Conservation (phyloP, 2,113 vertebrate genomes). For the Galbula dea region DNA sequence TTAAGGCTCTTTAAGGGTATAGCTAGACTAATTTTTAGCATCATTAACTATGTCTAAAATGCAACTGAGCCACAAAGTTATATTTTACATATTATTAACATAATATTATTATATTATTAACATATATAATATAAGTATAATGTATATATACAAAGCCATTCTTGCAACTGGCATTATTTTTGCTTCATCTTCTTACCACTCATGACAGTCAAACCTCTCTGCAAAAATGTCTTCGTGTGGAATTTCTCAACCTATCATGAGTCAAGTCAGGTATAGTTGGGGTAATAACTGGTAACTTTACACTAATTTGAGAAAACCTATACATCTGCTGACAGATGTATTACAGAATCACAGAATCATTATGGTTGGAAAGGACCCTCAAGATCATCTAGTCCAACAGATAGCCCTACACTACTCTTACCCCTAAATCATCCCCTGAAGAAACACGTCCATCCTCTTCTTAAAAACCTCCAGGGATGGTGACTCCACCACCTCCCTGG, state of each 20-base stretch:
- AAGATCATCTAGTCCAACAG: too few relatives aligned
- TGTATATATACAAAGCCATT: too few relatives aligned
- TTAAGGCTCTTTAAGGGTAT: background rate
- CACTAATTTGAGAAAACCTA: background rate
- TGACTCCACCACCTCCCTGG: too few relatives aligned
- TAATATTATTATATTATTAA: too few relatives aligned
- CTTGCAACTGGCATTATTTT: background rate
- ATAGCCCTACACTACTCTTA: too few relatives aligned
- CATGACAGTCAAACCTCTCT: background rate
- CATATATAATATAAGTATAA: too few relatives aligned
- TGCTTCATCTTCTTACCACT: background rate
- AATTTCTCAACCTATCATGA: background rate
- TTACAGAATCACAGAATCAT: too few relatives aligned
- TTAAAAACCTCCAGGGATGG: too few relatives aligned
- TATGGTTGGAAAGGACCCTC: too few relatives aligned
- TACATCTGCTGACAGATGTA: background rate
- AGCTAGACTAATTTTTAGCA: background rate
- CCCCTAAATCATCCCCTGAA: too few relatives aligned
- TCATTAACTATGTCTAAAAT: background rate
- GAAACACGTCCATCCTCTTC: too few relatives aligned
- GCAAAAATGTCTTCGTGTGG: accelerated
- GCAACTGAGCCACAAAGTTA: background rate
- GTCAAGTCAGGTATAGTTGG: background rate
- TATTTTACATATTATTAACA: too few relatives aligned
- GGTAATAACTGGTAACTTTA: background rate